Evolutionary conservation across 2,113 vertebrate species (phyloP).

Genomic region (Camelus dromedarius): DNA sequence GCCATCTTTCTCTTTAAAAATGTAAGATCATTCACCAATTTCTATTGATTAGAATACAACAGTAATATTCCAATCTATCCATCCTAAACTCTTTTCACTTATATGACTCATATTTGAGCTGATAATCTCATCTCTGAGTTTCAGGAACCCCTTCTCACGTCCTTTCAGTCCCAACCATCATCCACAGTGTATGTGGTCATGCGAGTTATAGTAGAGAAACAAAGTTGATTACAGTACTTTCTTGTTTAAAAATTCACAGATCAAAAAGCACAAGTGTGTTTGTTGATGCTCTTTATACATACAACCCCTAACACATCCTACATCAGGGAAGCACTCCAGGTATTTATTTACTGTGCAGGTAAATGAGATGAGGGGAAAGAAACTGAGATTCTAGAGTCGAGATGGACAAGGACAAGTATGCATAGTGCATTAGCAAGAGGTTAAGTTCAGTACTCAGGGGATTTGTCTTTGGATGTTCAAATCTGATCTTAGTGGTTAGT

Average conservation of each 20-base stretch:
- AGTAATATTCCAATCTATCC: neutral
- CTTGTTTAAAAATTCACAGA: neutral
- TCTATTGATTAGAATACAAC: neutral
- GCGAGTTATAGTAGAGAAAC: neutral
- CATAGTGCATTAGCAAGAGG: neutral
- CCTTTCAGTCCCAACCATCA: neutral
- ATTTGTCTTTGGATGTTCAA: neutral
- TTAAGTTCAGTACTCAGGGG: neutral
- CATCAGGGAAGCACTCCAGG: neutral
- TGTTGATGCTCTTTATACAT: neutral
- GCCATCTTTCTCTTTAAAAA: neutral
- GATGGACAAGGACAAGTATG: neutral
- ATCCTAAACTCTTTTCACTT: neutral
- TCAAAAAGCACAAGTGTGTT: neutral
- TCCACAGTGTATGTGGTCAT: neutral
- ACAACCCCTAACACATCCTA: no score
- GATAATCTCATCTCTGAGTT: neutral
- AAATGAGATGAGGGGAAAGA: neutral
- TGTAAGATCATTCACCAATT: neutral
- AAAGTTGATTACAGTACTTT: neutral
- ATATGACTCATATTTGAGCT: neutral
- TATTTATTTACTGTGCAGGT: neutral
- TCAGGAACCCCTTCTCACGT: neutral
- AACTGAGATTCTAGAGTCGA: neutral
- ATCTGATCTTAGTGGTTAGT: neutral